Conservation (phyloP, 2,797 vertebrate species). For the Saxicola maurus region DNA sequence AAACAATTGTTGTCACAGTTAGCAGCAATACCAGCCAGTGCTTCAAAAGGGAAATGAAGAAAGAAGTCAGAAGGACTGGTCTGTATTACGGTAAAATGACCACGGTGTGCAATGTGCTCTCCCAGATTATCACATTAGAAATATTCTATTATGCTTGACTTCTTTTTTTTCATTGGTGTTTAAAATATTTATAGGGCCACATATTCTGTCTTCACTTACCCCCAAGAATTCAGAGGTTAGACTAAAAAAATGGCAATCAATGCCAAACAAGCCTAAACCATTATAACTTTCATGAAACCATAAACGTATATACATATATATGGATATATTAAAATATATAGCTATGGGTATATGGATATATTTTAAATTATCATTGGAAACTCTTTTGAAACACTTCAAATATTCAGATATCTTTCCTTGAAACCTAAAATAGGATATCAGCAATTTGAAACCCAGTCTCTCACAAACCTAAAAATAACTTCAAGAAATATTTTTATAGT, state of each 20-base stretch:
- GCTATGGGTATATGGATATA: not conserved
- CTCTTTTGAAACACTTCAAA: not conserved
- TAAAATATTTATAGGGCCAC: not conserved
- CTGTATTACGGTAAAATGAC: not conserved
- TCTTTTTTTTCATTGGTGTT: not conserved
- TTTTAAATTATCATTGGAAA: not conserved
- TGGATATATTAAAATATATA: not conserved
- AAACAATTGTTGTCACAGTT: not conserved
- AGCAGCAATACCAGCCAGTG: not conserved
- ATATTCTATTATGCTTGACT: not conserved
- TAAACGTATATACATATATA: not conserved
- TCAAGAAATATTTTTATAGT: slow-evolving; percentile 8
- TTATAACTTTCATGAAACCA: not conserved
- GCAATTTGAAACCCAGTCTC: not conserved
- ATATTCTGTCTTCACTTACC: not conserved
- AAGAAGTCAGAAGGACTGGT: not conserved
- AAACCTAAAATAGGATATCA: not conserved
- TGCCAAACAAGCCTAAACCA: not conserved
- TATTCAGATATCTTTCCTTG: not conserved
- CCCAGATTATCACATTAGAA: not conserved
- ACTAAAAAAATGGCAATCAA: not conserved
- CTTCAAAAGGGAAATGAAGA: not conserved
- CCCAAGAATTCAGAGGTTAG: not conserved
- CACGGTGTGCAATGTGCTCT: not conserved
- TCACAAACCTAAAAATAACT: slow-evolving; percentile 21